phyloP scores from a whole-genome alignment of 2,113 vertebrate genomes.

The Malurus cyaneus region DNA sequence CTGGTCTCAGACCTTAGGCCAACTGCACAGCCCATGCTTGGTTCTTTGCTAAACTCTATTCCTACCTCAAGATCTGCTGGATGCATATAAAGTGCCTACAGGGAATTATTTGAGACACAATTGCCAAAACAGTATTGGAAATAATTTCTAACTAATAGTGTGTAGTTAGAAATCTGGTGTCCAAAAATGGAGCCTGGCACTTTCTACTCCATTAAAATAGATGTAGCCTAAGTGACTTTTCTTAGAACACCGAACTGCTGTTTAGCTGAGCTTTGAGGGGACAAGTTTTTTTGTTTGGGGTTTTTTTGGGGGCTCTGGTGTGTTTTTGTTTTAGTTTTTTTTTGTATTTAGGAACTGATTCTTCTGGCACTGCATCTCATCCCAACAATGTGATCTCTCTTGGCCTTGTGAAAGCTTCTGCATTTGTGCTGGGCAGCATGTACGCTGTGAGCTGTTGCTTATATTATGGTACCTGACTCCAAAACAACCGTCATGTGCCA shows the following conservation, averaged over 20 bases:
- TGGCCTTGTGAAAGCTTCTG: background rate
- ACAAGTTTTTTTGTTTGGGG: background rate
- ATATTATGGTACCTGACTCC: rapidly evolving
- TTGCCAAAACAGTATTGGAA: background rate
- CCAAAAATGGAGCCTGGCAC: background rate
- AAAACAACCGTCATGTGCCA: rapidly evolving
- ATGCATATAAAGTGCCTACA: background rate
- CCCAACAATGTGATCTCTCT: background rate
- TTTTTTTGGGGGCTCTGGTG: no score
- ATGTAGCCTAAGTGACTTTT: background rate
- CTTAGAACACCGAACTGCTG: background rate
- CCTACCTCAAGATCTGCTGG: background rate
- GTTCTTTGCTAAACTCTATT: background rate
- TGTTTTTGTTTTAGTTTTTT: background rate
- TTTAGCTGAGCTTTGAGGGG: background rate
- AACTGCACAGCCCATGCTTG: background rate
- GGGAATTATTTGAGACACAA: background rate
- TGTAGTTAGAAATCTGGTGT: background rate
- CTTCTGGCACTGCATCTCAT: background rate
- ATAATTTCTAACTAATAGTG: background rate
- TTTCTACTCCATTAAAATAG: background rate
- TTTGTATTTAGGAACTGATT: background rate
- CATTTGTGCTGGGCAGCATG: rapidly evolving
- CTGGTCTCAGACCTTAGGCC: background rate
- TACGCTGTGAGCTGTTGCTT: background rate